Evolutionary conservation across 2,113 vertebrate genomes (phyloP).

Genomic region (Rousettus leschenaultii): DNA sequence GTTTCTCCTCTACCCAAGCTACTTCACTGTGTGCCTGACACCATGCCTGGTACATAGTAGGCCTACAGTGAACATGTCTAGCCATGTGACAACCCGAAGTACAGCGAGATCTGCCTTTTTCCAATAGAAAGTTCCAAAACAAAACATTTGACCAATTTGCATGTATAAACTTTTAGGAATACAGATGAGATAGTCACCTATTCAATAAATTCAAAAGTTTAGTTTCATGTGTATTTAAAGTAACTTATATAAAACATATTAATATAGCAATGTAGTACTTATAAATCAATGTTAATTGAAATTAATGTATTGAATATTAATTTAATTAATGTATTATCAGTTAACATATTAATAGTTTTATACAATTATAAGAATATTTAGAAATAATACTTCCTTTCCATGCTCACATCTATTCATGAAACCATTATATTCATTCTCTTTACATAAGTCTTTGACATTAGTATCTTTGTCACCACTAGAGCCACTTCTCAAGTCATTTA

Average conservation of each 20-base stretch:
- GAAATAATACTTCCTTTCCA: neutral
- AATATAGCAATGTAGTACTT: neutral
- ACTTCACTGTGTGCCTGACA: neutral
- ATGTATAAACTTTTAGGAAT: neutral
- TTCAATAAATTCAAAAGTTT: conserved; percentile 1
- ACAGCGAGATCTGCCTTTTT: neutral
- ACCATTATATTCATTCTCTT: neutral
- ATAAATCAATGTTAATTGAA: neutral
- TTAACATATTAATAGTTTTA: neutral
- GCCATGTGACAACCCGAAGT: neutral
- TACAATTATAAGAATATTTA: neutral
- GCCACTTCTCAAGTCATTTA: neutral
- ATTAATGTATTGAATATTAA: neutral
- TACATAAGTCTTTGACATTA: neutral
- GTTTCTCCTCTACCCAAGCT: neutral
- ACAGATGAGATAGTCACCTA: neutral
- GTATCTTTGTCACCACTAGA: neutral
- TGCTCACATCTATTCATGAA: neutral
- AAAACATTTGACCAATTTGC: neutral
- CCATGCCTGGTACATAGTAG: neutral
- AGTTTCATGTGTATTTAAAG: neutral
- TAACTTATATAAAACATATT: neutral
- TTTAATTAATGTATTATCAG: neutral
- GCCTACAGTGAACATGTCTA: neutral
- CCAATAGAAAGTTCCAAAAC: neutral